Percentiles rank a stretch among this genome's conserved stretches.
Conservation (phyloP, 2,113 vertebrate species). For the Brachyhypopomus occidentalis region DNA sequence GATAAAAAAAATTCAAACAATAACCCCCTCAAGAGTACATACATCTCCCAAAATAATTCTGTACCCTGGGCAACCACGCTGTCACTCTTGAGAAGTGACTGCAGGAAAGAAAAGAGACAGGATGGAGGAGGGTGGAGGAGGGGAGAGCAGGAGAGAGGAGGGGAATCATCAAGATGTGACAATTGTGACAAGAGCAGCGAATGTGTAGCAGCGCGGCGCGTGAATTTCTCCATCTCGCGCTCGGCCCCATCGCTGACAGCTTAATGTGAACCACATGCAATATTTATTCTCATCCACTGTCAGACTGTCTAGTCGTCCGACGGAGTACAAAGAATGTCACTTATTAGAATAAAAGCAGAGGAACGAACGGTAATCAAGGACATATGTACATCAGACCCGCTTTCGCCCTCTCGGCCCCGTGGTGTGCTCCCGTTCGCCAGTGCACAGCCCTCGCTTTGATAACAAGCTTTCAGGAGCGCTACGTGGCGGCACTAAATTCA, state of each 20-base stretch:
- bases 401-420: slow-evolving; percentile 85
- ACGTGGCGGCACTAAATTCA: slow-evolving; percentile 93
- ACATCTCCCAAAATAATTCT: slow-evolving; percentile 79
- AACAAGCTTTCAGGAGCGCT: slow-evolving; percentile 92
- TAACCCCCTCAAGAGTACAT: slow-evolving; percentile 61
- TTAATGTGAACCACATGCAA: slow-evolving; percentile 99
- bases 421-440: slow-evolving; percentile 88
- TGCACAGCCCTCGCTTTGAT: slow-evolving; percentile 95
- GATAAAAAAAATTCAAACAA: slow-evolving; percentile 70
- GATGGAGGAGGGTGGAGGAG: slow-evolving; percentile 49
- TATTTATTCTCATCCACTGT: slow-evolving; percentile 99
- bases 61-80: slow-evolving; percentile 80
- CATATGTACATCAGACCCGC: slow-evolving; percentile 98
- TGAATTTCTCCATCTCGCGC: slow-evolving; percentile 86
- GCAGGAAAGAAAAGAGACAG: slow-evolving; percentile 69
- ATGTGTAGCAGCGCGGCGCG: slow-evolving; percentile 91
- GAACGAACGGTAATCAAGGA: slow-evolving; percentile 99
- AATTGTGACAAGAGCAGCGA: slow-evolving; percentile 97
- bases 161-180: slow-evolving; percentile 84
- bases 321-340: slow-evolving; percentile 99
- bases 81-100: slow-evolving; percentile 73
- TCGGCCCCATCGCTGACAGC: slow-evolving; percentile 92
- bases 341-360: slow-evolving; percentile 99
- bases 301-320: slow-evolving; percentile 99
- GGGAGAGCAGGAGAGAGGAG: slow-evolving; percentile 17